Evolutionary conservation across 2,113 vertebrate species (phyloP), one percentile per base, ranked within the genome.

Genomic region (Lethenteron reissneri): DNA sequence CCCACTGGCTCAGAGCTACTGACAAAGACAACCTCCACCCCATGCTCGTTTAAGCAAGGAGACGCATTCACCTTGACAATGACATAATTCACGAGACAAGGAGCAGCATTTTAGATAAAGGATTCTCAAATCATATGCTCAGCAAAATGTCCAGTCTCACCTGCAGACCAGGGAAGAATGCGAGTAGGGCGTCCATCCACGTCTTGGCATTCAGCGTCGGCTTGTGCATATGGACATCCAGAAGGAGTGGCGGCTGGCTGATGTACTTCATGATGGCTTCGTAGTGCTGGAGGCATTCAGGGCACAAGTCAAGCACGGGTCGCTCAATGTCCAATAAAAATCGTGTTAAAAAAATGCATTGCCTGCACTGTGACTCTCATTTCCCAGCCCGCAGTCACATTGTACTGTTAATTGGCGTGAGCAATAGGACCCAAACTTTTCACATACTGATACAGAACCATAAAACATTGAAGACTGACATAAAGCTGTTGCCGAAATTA

Each of bases 191-290:
- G 21, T 75, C 74, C 74, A 75, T 75, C 74, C 74, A 75, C 41
- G 70, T 70, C 70, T 72, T 72, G 58, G 71, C 73, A 21, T 58
- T 75, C 64, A 75, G 15, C 2, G 74, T 75, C 17, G 74, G 74
- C 59, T 75, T 75, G 64, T 75, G 74, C 74, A 75, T 75, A 56
- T 75, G 74, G 11, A 75, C 74, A 19, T 73, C 71, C 3, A 75
- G 74, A 15, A 75, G 74, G 10, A 75, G 70, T 9, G 74, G 74
- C 15, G 74, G 74, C 64, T 75, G 72, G 68, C 74, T 75, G 70
- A 75, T 73, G 74, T 75, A 75, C 57, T 73, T 75, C 74, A 75
- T 75, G n/a, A 75, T 75, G 64, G 74, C 74, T 56, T 59, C 13
- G 21, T 75, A 75, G 62, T 75, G 74, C 74, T 75, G 21, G 14